Evolutionary conservation across 23 tunicate genomes (phyloP), one percentile per base, ranked within the genome.

Genomic region (Phallusia fumigata): DNA sequence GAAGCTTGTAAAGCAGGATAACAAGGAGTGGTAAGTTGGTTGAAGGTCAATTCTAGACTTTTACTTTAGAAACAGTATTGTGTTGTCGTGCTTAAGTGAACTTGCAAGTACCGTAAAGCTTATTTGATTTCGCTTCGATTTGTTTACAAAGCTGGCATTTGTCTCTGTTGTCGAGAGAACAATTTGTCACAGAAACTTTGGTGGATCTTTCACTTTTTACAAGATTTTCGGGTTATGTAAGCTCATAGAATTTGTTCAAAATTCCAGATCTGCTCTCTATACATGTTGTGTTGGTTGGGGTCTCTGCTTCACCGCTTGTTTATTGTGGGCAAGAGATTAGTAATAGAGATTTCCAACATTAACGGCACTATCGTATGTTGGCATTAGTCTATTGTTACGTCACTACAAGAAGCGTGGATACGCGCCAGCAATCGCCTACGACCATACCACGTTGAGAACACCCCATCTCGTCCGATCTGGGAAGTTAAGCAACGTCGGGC

Each of bases 1-100:
- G 80, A 53, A 77, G 22, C 64, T 93, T 19, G 53, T 93, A 22
- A 52, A 78, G 34, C 92, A 87, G 28, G 76, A 76, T 18, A 51
- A 84, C 30, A 22, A 76, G 30, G 81, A 32, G 19, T 88, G 93
- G 98, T 93, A 87, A 93, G 98, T 93, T 22, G 33, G 6, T 24
- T 31, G 33, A 30, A 11, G 36, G 3, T 74, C n/a, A 24, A 13
- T 2, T 21, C 28, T 3, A 24, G 11, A 24, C 13, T 24, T 58
- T 58, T 58, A 58, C 28, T 21, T 58, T 58, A 10, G 10, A 3
- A 40, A 5, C 47, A 5, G 10, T 58, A 24, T 24, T 58, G 26
- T 58, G 69, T 24, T 58, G 69, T 58, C 28, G 69, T 58, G 69
- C 8, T 16, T 16, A 58, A 58, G 5, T 6, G 69, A 58, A 24